Evolutionary conservation across 2,888 invertebrate genomes (phyloP), one percentile per base, ranked within the genome.

Genomic region (Drosophila acutilabella): DNA sequence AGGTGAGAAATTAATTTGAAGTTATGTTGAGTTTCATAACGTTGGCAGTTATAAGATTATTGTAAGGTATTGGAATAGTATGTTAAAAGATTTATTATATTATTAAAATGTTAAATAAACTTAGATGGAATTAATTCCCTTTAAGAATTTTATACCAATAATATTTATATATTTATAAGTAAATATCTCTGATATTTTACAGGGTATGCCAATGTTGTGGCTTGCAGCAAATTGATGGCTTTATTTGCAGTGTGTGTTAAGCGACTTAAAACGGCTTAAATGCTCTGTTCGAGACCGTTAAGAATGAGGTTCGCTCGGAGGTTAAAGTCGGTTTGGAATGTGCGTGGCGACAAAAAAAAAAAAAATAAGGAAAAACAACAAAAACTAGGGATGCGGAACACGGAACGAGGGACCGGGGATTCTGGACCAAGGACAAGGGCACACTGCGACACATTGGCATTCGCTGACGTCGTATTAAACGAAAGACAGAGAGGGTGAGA

Each of bases 241-340:
- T 71, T 71, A 71, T 77, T 77, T 60, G 57, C 74, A 77, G 77
- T 69, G 78, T 76, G 71, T 75, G 75, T 72, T 80, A 66, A 73
- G 76, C 84, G 75, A 71, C 72, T 84, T 75, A 81, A 81, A 83
- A 71, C 71, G 68, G 78, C 87, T 81, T 83, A 87, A 81, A 81
- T 72, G 87, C 70, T 67, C 38, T 50, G 70, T 64, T 64, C 57
- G 47, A 62, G 40, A 60, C 54, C 73, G 45, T 48, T 53, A 51
- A 26, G 47, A 47, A 30, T 30, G 57, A 40, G 14, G 13, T 48
- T 11, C 23, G 8, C 13, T 8, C 8, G 30, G 8, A 10, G 51
- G 16, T 14, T 16, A 20, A 16, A 10, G 38, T 18, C 14, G 8
- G 47, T 44, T 41, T 50, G 42, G 53, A 70, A 56, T 70, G 62